Conservation (phyloP, 2,797 vertebrate genomes). For the Myotis myotis region DNA sequence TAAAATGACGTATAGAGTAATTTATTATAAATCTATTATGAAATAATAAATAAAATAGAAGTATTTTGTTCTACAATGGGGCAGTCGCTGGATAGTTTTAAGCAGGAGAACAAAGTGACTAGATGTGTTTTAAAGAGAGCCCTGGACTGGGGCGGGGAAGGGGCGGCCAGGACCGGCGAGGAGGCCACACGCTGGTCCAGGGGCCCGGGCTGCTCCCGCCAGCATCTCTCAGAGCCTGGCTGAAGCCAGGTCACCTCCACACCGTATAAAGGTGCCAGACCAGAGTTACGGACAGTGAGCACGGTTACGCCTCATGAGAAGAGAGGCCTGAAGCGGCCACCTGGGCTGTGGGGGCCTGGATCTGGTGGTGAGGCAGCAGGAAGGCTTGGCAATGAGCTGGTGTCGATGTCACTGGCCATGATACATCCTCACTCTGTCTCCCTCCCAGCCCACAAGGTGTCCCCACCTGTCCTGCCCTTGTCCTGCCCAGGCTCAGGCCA, state of each 20-base stretch:
- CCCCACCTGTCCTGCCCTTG: neutral
- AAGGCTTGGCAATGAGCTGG: fast-evolving
- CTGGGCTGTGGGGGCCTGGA: fast-evolving
- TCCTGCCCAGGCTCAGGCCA: neutral
- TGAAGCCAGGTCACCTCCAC: neutral
- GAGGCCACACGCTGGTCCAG: neutral
- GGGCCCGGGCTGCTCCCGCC: neutral
- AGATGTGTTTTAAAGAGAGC: neutral
- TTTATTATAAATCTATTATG: neutral
- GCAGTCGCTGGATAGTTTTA: neutral
- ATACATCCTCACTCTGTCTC: fast-evolving
- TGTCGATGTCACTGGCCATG: neutral
- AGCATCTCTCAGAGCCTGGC: neutral
- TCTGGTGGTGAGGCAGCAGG: neutral
- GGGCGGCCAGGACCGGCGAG: neutral
- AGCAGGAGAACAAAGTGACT: neutral
- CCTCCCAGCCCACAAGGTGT: fast-evolving
- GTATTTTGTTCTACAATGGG: neutral
- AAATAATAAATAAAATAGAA: neutral
- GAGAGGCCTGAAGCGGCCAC: neutral
- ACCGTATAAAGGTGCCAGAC: neutral
- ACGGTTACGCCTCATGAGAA: fast-evolving
- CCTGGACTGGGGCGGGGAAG: fast-evolving
- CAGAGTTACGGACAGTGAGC: neutral
- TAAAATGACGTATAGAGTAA: neutral